Evolutionary conservation across 2,113 vertebrate genomes (phyloP), one percentile per base, ranked within the genome.

Genomic region (Rattus rattus): DNA sequence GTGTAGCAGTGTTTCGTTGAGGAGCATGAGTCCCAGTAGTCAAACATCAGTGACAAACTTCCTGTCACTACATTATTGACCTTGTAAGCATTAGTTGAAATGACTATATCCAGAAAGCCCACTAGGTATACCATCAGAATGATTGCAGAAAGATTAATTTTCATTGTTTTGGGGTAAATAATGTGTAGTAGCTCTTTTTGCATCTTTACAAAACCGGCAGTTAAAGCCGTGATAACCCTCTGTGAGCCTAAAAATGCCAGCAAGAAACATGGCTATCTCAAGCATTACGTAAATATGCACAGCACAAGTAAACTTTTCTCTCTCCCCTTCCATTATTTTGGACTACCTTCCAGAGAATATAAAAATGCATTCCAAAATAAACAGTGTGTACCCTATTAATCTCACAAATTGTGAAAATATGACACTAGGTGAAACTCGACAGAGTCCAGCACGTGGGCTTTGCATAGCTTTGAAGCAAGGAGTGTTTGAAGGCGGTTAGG

Each of bases 351-450:
- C 52, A 65, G 84, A 76, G 28, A 86, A 63, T 81, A n/a, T 87
- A 75, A 88, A 92, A 47, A 79, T 93, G 16, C 77, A 91, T 91
- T 94, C 95, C 69, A 85, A 85, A 97, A 81, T 56, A 92, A 94
- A 85, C 92, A 52, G 59, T 24, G 13, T 88, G 59, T 90, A 73
- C 19, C 30, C 39, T 79, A 47, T 79, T 72, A 65, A 88, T 91
- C 26, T 91, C 81, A 91, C 59, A 69, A 84, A 89, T 85, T 93
- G 22, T 36, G 56, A 84, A 92, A 79, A 85, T 79, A 65, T 16
- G 65, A 20, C n/a, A 91, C 75, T 73, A 91, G 22, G 85, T 28
- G 72, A 87, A 30, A 83, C 86, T 63, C 72, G 77, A 8, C 56
- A 90, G 22, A n/a, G 9, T 49, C 22, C 6, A 56, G 91, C 77